Evolutionary conservation across 2,113 vertebrate genomes (phyloP).

Genomic region (Notothenia rossii): DNA sequence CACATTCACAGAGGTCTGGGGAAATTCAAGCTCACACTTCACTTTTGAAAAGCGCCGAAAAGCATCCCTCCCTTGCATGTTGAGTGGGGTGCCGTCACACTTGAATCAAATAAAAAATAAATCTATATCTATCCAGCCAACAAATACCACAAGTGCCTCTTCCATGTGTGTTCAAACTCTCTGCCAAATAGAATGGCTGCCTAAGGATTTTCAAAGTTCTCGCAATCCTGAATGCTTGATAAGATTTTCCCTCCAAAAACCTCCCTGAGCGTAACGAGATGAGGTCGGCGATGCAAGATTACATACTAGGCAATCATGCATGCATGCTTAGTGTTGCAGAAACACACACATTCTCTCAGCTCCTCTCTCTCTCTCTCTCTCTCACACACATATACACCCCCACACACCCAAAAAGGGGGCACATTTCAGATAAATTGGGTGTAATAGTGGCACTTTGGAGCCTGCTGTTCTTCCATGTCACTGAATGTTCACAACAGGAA

Average conservation of each 20-base stretch:
- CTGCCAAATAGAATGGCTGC: constrained; percentile 31
- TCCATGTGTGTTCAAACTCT: constrained; percentile 17
- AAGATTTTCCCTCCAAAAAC: constrained; percentile 31
- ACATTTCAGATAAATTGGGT: constrained; percentile 12
- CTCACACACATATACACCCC: neutral
- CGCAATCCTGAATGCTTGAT: constrained; percentile 54
- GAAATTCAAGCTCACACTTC: constrained; percentile 20
- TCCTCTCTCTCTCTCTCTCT: neutral
- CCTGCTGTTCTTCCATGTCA: constrained; percentile 46
- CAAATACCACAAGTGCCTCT: constrained; percentile 21
- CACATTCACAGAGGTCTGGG: neutral
- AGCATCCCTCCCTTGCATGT: neutral
- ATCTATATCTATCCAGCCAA: constrained; percentile 32
- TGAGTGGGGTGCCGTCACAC: neutral
- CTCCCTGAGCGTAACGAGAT: constrained; percentile 45
- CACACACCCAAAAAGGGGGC: neutral
- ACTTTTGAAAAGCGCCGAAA: constrained; percentile 25
- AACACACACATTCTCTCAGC: constrained; percentile 43
- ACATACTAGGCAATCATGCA: constrained; percentile 40
- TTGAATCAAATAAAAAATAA: constrained; percentile 28
- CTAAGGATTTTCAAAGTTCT: constrained; percentile 51
- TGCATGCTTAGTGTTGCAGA: constrained; percentile 46
- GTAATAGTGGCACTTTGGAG: constrained; percentile 36
- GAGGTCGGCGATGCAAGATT: constrained; percentile 58
- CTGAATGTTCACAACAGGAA: constrained; percentile 44